phyloP scores from a whole-genome alignment of 2,113 vertebrate genomes.

The Pelvicachromis taeniatus region DNA sequence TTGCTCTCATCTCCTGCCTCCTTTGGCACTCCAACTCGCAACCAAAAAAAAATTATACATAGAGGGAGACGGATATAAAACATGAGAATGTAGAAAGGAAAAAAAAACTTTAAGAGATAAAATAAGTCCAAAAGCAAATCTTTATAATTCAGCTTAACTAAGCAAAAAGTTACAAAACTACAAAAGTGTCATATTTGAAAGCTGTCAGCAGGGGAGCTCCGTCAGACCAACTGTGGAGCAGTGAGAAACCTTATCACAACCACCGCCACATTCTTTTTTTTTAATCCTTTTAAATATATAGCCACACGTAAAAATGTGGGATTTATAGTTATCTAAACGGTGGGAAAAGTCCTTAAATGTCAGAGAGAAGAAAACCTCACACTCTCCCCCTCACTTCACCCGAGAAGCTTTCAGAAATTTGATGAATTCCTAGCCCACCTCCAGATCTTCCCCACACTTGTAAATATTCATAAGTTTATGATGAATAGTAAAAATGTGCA shows the following conservation, averaged over 20 bases:
- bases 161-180: background rate
- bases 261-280: background rate
- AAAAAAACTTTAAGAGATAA: background rate
- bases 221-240: background rate
- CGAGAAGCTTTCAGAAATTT: background rate
- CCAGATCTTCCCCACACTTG: slow-evolving; percentile 7
- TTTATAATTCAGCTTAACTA: background rate
- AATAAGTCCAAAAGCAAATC: background rate
- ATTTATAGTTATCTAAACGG: background rate
- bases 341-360: slow-evolving; percentile 2
- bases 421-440: slow-evolving; percentile 18
- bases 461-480: slow-evolving; percentile 42
- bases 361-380: background rate
- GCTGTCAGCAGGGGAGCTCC: background rate
- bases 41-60: background rate
- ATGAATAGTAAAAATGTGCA: background rate
- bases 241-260: background rate
- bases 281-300: background rate
- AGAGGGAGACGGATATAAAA: background rate
- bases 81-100: background rate
- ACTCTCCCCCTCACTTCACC: background rate
- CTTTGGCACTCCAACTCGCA: background rate
- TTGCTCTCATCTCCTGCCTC: background rate
- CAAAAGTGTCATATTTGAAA: background rate
- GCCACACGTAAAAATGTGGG: background rate